Evolutionary conservation across 2,113 vertebrate genomes (phyloP).

Genomic region (Sialia sialis): DNA sequence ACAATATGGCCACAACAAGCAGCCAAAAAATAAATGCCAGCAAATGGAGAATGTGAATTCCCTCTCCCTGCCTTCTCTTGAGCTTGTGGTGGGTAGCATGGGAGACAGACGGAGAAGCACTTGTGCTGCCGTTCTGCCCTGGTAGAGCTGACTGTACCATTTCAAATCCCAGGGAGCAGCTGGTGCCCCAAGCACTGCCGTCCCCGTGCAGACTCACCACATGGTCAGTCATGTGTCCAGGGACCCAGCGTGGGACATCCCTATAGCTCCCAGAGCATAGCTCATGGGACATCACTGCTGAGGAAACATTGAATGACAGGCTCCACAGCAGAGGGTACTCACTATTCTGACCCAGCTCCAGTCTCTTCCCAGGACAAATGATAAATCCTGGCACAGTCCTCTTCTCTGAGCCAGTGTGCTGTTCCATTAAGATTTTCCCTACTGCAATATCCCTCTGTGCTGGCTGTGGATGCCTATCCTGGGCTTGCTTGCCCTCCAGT

Average conservation of each 20-base stretch:
- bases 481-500: not conserved
- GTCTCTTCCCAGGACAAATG: not conserved
- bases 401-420: not conserved
- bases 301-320: fast-evolving
- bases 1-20: not conserved
- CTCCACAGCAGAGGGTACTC: not conserved
- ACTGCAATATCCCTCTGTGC: not conserved
- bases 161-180: constrained; percentile 7
- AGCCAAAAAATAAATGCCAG: not conserved
- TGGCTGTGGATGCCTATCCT: not conserved
- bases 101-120: not conserved
- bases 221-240: not conserved
- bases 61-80: not conserved
- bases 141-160: not conserved
- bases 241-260: not conserved
- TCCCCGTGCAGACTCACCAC: not conserved
- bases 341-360: fast-evolving
- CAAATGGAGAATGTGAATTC: not conserved
- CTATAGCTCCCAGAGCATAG: not conserved
- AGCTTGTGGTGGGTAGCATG: not conserved
- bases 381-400: not conserved
- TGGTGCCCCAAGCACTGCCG: not conserved
- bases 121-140: not conserved
- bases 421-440: not conserved
- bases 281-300: fast-evolving